Percentiles rank a stretch among this genome's conserved stretches.
Conservation (phyloP, 2,888 invertebrate species). For the Operophtera brumata region DNA sequence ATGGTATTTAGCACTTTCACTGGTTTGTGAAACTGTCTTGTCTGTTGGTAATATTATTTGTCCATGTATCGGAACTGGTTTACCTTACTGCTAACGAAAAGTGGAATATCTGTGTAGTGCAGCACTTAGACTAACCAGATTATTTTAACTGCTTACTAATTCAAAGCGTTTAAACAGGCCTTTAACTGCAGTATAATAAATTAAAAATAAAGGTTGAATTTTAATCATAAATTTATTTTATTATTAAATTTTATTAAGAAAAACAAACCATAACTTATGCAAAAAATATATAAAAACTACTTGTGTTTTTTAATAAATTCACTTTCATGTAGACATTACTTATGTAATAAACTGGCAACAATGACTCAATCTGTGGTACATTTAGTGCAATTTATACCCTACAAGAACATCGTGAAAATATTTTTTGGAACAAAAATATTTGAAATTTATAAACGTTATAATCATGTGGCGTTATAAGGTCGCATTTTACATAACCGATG, state of each 20-base stretch:
- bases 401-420: not conserved
- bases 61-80: conserved; percentile 14
- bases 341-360: not conserved
- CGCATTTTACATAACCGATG: conserved; percentile 20
- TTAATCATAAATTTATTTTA: too few species aligned
- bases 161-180: too few species aligned
- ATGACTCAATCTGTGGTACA: not conserved
- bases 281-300: too few species aligned
- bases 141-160: not conserved
- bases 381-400: not conserved
- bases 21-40: conserved; percentile 25
- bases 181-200: too few species aligned
- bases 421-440: not conserved
- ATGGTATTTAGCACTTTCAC: conserved; percentile 34
- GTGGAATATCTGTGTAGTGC: not conserved
- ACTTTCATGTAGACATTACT: not conserved
- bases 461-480: conserved; percentile 1
- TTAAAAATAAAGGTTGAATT: too few species aligned
- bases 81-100: not conserved
- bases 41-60: conserved; percentile 19
- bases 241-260: too few species aligned
- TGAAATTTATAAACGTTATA: not conserved
- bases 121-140: not conserved
- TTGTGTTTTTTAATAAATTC: too few species aligned
- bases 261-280: too few species aligned